Base-by-base conservation (phyloP, 2,113 vertebrate species). In the Gyps fulvus region DNA sequence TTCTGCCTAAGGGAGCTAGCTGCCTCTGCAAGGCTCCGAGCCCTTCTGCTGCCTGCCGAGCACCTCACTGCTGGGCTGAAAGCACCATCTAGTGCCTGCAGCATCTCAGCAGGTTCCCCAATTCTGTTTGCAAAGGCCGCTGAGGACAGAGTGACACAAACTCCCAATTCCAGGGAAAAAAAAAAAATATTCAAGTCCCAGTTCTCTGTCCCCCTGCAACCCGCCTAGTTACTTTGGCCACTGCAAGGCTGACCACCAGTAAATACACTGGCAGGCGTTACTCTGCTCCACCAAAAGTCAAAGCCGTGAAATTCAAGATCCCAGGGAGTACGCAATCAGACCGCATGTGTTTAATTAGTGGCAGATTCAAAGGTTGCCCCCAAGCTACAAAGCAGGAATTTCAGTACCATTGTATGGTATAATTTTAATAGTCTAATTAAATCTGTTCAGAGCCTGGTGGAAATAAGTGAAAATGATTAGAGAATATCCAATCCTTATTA, bases 11-110 rank as follows among this genome's bases (percentile, higher is more conserved):
- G 18, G 52, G 26, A 52, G 25, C 52, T 54, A 54, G 52, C 52
- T 54, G 52, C 27, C 27, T 54, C 27, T 31, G 52, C 52, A 54
- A 29, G 27, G 11, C 59, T 62, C n/a, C 23, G 12, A 50, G 42
- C 16, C 10, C 23, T 32, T 7, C 79, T 20, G 12, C 36, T 27
- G 45, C 57, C 22, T 17, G 45, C 61, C 9, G 1, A 36, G 57
- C 25, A 4, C 40, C 31, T 45, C 57, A 15, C 13, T 6, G 42
- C 87, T 12, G 32, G 54, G 59, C 59, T 11, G 7, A 89, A 93
- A 91, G 79, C 69, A 71, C 88, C 92, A 89, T 16, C 77, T 87
- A 54, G 59, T 69, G 70, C 20, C 36, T 22, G 81, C 63, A 73
- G 17, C 67, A 21, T 14, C 31, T 10, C 47, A 5, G 8, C 2